Conservation (phyloP, 2,888 invertebrate species). For the Melolontha melolontha region DNA sequence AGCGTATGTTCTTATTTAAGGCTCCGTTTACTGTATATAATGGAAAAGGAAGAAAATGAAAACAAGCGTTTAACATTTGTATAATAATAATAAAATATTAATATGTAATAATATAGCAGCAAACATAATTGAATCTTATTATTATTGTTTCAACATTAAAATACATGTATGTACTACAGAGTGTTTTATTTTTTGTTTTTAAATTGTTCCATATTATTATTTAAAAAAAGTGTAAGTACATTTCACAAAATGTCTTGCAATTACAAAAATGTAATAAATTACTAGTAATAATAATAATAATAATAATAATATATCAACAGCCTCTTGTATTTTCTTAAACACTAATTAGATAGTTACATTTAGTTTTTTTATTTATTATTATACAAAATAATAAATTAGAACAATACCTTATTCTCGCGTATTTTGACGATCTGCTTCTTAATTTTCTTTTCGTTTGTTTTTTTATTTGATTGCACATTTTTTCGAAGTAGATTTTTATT, state of each 20-base stretch:
- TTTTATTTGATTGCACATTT: constrained; percentile 30
- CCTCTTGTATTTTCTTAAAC: constrained; percentile 62
- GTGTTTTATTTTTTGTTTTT: constrained; percentile 35
- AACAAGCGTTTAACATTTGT: constrained; percentile 25
- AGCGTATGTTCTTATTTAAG: too few relatives aligned
- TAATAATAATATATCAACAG: constrained; percentile 62
- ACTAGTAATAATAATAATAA: constrained; percentile 57
- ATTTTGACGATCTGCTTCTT: constrained; percentile 6
- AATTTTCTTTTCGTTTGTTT: constrained; percentile 10
- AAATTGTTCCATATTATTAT: constrained; percentile 24
- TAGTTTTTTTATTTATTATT: constrained; percentile 48
- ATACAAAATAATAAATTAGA: constrained; percentile 62
- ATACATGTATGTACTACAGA: constrained; percentile 36
- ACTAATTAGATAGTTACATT: constrained; percentile 58
- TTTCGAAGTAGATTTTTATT: constrained; percentile 16
- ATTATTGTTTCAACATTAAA: constrained; percentile 36
- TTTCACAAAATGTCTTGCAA: constrained; percentile 59
- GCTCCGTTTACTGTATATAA: neutral
- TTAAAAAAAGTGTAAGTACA: constrained; percentile 59
- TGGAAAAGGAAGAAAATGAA: constrained; percentile 16
- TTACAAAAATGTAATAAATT: constrained; percentile 62
- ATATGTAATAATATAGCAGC: neutral
- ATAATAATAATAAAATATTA: neutral
- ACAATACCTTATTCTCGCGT: constrained; percentile 51
- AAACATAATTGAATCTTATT: neutral